Evolutionary conservation across 2,113 vertebrate genomes (phyloP), one percentile per base, ranked within the genome.

Genomic region (Corapipo altera): DNA sequence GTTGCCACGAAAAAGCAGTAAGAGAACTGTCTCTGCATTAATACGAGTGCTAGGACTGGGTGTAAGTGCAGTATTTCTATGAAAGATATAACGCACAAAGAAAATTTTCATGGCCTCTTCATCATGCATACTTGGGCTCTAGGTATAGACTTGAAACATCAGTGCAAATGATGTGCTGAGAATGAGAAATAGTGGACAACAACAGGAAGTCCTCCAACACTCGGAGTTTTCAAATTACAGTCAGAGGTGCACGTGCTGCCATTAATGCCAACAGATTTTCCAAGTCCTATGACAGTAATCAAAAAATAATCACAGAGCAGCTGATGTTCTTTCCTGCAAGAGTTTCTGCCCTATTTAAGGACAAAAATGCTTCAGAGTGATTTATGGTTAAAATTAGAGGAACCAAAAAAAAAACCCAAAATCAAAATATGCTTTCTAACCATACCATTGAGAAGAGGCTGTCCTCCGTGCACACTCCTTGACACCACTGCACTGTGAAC

Each of bases 371-470:
- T 81, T 33, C 51, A 48, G 8, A 91, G 44, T 43, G 20, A 89
- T 77, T 86, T 93, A 67, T 9, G 27, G 81, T 79, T 77, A 89
- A 41, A 61, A 91, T 21, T 37, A 85, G 1, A 64, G 41, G 59
- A 80, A 77, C 78, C 6, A 9, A 51, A 32, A 30, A 15, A 65
- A 51, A 57, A 37, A 28, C 28, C 33, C 39, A 39, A 49, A 30
- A 41, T 19, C 21, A 67, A 32, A 80, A 43, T 20, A 59, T 33
- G 21, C 71, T 87, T 96, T 94, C 26, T 62, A 91, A 95, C 83
- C 96, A 92, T 98, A 99, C 99, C 99, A 12, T 98, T 99, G 94
- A 99, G 98, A 95, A 99, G 98, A 91, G 98, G 98, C 93, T 98
- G 99, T 97, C 99, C 99, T 98, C 98, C 97, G 39, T 97, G 98